phyloP scores from a whole-genome alignment of 2,888 invertebrate species.

The Drosophila pseudotakahashii region DNA sequence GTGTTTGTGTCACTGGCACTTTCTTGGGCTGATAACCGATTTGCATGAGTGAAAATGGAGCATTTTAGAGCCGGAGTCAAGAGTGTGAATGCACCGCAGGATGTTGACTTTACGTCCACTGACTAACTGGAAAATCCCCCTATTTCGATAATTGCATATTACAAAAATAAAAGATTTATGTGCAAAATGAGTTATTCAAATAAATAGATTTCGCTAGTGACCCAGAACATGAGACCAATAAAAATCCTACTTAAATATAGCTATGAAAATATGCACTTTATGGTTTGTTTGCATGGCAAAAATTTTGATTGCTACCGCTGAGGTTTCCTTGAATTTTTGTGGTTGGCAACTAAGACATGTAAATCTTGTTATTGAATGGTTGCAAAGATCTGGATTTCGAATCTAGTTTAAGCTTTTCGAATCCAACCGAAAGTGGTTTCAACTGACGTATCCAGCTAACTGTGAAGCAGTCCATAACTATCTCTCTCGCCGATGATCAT shows the following conservation, averaged over 20 bases:
- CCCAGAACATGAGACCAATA: neutral
- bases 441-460: conserved; percentile 62
- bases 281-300: conserved; percentile 32
- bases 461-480: conserved; percentile 59
- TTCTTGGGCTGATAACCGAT: conserved; percentile 70
- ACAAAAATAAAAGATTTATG: neutral
- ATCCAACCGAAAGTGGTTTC: conserved; percentile 72
- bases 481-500: conserved; percentile 20
- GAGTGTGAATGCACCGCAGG: conserved; percentile 80
- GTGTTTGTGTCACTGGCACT: conserved; percentile 49
- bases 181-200: conserved; percentile 15
- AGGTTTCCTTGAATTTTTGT: conserved; percentile 57
- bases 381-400: conserved; percentile 30
- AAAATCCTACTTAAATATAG: neutral
- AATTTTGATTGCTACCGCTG: conserved; percentile 10
- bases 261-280: conserved; percentile 8
- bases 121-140: conserved; percentile 7
- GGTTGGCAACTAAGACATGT: conserved; percentile 37
- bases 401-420: conserved; percentile 58
- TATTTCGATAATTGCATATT: conserved; percentile 35
- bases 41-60: conserved; percentile 76
- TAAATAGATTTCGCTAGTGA: conserved; percentile 23
- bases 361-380: conserved; percentile 36
- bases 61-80: conserved; percentile 60
- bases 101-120: conserved; percentile 74